Evolutionary conservation across 2,888 invertebrate genomes (phyloP).

Genomic region (Sylvicola cinctus): DNA sequence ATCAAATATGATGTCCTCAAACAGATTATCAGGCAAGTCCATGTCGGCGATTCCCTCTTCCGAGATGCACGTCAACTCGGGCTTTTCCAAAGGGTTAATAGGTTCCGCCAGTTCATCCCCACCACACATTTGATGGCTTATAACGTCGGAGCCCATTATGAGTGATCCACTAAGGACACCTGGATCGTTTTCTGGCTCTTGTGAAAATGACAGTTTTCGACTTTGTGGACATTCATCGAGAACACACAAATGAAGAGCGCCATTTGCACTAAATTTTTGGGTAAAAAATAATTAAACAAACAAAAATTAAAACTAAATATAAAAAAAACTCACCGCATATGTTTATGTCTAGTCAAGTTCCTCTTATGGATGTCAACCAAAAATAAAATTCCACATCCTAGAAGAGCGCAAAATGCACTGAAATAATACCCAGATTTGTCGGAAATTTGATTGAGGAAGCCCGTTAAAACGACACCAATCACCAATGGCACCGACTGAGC

Average conservation of each 20-base stretch:
- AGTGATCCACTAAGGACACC: constrained; percentile 23
- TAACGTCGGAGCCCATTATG: constrained; percentile 31
- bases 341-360: constrained; percentile 47
- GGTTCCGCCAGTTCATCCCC: constrained; percentile 18
- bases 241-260: constrained; percentile 32
- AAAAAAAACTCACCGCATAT: constrained; percentile 25
- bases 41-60: constrained; percentile 70
- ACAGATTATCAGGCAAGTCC: constrained; percentile 58
- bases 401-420: constrained; percentile 55
- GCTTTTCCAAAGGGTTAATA: constrained; percentile 33
- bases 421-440: constrained; percentile 67
- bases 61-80: constrained; percentile 65
- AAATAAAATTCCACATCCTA: constrained; percentile 57
- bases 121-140: constrained; percentile 27
- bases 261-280: constrained; percentile 24
- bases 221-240: constrained; percentile 34
- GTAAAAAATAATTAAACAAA: neutral
- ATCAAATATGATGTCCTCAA: constrained; percentile 59
- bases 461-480: constrained; percentile 55
- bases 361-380: constrained; percentile 60
- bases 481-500: constrained; percentile 71
- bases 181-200: constrained; percentile 33
- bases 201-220: constrained; percentile 33
- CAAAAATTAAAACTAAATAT: neutral
- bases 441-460: constrained; percentile 61